phyloP scores from a whole-genome alignment of 37 sponge, comb jelly and placozoan species.

The Oopsacas minuta region DNA sequence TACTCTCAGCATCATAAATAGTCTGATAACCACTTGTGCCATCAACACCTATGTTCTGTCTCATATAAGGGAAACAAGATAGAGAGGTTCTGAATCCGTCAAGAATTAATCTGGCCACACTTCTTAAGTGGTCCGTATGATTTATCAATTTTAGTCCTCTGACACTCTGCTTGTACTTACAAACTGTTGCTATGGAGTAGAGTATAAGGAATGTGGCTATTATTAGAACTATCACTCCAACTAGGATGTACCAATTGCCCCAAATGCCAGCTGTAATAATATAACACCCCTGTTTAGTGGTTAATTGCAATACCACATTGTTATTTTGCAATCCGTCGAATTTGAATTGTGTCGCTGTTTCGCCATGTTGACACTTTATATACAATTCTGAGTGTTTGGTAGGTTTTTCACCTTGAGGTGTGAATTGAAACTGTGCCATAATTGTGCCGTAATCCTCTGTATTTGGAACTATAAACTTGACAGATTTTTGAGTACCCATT shows the following conservation, averaged over 20 bases:
- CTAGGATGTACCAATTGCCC: no score
- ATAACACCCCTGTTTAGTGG: no score
- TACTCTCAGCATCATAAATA: background rate
- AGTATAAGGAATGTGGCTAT: background rate
- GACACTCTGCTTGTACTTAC: background rate
- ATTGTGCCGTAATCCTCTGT: background rate
- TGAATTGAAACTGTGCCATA: background rate
- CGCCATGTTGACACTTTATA: background rate
- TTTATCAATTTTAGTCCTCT: background rate
- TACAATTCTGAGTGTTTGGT: no score
- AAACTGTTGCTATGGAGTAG: background rate
- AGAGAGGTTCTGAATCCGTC: background rate
- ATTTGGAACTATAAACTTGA: conserved; percentile 9
- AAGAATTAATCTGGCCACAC: background rate
- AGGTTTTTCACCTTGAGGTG: background rate
- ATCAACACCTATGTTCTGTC: background rate
- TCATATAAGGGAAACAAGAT: background rate
- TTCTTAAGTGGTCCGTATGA: background rate
- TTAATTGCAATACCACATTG: no score
- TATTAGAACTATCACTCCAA: background rate
- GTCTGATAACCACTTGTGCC: background rate
- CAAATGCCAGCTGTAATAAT: no score
- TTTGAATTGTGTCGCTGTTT: background rate
- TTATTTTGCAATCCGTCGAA: no score
- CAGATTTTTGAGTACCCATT: background rate